A percentile compares a stretch with the other conserved stretches of the same genome.
Conservation (phyloP, 2,113 vertebrate species). For the Paratilapia polleni region DNA sequence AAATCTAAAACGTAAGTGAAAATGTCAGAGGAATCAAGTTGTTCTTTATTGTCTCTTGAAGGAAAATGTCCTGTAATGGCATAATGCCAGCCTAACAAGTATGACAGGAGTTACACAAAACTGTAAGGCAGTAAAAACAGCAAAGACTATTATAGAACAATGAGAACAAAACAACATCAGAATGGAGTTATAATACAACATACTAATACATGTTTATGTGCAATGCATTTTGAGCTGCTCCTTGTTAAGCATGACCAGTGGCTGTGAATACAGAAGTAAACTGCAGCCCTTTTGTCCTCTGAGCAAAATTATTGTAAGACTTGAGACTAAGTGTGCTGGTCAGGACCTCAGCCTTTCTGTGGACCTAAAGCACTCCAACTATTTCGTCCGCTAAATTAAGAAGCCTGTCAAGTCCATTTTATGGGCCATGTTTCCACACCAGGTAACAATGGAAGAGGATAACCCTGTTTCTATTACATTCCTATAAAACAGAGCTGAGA, state of each 20-base stretch:
- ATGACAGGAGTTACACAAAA: not conserved
- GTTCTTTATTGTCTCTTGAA: not conserved
- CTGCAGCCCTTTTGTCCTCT: not conserved
- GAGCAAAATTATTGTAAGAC: not conserved
- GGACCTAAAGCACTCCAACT: not conserved
- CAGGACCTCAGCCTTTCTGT: constrained; percentile 10
- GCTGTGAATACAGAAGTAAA: not conserved
- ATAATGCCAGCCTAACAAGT: not conserved
- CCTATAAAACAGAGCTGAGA: not conserved
- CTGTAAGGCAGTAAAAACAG: not conserved
- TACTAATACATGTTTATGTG: not conserved
- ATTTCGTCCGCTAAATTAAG: constrained; percentile 25
- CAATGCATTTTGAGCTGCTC: not conserved
- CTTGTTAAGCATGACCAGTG: not conserved
- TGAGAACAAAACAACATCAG: not conserved
- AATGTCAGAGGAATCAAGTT: not conserved
- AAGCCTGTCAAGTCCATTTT: not conserved
- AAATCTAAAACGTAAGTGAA: not conserved
- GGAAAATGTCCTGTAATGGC: not conserved
- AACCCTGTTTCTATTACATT: constrained; percentile 38
- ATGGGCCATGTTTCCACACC: not conserved
- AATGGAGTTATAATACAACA: not conserved
- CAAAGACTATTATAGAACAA: not conserved
- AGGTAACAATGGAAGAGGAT: constrained; percentile 4
- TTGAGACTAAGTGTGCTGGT: not conserved